Evolutionary conservation across 2,797 vertebrate genomes (phyloP).

Genomic region (Linurgus olivaceus): DNA sequence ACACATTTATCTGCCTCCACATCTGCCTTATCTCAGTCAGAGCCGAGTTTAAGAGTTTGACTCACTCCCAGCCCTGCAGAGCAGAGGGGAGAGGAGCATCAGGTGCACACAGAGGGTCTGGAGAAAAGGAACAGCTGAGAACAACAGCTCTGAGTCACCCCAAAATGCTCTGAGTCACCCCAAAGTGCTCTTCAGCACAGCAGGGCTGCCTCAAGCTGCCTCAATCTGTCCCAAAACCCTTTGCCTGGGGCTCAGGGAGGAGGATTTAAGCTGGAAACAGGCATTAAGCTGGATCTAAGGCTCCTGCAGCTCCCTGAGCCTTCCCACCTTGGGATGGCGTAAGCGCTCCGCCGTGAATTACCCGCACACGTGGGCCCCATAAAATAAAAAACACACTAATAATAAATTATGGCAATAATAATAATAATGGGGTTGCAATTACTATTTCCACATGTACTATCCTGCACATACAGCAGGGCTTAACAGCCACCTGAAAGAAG

Average conservation of each 20-base stretch:
- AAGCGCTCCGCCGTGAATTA: neutral
- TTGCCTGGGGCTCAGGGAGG: neutral
- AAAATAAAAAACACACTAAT: slow-evolving; percentile 57
- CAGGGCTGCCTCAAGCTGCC: neutral
- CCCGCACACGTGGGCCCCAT: slow-evolving; percentile 45
- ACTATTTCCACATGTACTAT: slow-evolving; percentile 56
- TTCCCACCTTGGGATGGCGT: neutral
- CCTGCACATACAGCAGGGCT: slow-evolving; percentile 11
- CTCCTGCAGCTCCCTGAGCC: neutral
- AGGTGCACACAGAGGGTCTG: neutral
- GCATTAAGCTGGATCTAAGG: neutral
- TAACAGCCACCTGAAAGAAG: neutral
- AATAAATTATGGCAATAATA: slow-evolving; percentile 56
- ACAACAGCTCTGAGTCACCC: neutral
- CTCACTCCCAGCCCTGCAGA: neutral
- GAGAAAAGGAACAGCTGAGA: neutral
- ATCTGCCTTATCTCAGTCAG: slow-evolving; percentile 53
- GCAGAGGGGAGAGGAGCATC: neutral
- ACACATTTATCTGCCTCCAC: neutral
- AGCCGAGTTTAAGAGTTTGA: neutral
- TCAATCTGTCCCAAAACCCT: neutral
- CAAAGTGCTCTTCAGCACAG: neutral
- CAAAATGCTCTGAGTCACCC: neutral
- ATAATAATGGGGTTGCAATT: slow-evolving; percentile 60
- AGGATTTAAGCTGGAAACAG: neutral